Percentiles rank a stretch among this genome's conserved stretches.
phyloP scores from a whole-genome alignment of 2,797 vertebrate species.

The Meda fulgida region DNA sequence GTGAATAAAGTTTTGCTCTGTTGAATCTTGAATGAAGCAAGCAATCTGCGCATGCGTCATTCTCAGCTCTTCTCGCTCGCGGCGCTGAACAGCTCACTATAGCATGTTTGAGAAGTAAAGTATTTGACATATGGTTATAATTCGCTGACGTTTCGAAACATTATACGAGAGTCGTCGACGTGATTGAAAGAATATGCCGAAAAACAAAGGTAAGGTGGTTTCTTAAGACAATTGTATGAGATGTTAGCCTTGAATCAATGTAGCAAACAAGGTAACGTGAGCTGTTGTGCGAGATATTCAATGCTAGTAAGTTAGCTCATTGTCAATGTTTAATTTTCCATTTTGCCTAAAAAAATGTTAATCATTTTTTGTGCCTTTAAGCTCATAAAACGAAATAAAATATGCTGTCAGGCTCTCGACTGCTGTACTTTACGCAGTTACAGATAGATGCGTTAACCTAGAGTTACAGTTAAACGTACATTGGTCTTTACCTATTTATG shows the following conservation, averaged over 20 bases:
- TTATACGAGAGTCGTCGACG: background rate
- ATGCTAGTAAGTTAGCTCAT: no score
- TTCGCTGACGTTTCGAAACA: background rate
- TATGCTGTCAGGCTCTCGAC: background rate
- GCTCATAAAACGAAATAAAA: background rate
- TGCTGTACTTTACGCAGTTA: background rate
- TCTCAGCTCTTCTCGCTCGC: background rate
- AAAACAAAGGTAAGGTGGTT: slow-evolving; percentile 78
- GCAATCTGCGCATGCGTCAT: slow-evolving; percentile 42
- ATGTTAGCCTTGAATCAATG: background rate
- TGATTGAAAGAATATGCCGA: slow-evolving; percentile 77
- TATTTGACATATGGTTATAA: background rate
- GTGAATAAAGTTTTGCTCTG: slow-evolving; percentile 32
- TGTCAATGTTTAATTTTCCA: background rate
- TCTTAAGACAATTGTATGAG: background rate
- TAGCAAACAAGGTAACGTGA: slow-evolving; percentile 13
- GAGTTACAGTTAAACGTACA: background rate
- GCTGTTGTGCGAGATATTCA: background rate
- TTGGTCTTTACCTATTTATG: background rate
- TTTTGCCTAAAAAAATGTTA: background rate
- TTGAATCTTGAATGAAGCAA: slow-evolving; percentile 33
- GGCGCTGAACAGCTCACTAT: background rate
- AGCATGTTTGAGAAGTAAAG: slow-evolving; percentile 13
- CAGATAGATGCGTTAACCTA: no score
- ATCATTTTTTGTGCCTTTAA: fast-evolving